Base-by-base conservation (phyloP, 2,888 invertebrate species). In the Arrhopalites spinosus region DNA sequence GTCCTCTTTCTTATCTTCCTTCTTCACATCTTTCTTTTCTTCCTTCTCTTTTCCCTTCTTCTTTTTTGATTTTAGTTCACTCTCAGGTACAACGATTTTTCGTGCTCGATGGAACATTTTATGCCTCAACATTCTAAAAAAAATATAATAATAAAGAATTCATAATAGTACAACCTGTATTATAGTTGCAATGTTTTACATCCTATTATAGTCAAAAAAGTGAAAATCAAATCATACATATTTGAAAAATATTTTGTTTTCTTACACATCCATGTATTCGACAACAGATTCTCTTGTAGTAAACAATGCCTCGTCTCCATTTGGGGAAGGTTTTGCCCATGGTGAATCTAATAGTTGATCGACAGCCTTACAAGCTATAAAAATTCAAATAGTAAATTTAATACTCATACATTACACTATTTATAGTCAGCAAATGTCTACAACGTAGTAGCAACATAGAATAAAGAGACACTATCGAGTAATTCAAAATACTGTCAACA, bases 71-170 rank as follows among this genome's bases (percentile, higher is more conserved):
- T 86, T 88, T 76, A 89, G 84, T 78, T 88, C 88, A 79, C 90
- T 90, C 84, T 92, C 92, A 78, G 89, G 89, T 5, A 92, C 91
- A 25, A 92, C 91, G 25, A 92, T 90, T 88, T 95, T 95, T 84
- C 93, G 92, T 81, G 96, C 98, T 82, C 98, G 91, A 87, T 98
- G 98, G 87, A 95, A 98, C 85, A 98, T 91, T 86, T 96, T 96
- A 87, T 96, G 96, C 84, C 92, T 88, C 82, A 98, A 86, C 93
- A 98, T 93, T 75, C 88, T 89, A 79, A 2, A 83, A 81, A 69
- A 76, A 74, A 59, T n/a, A n/a, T n/a, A n/a, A n/a, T n/a, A 63
- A 73, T 47, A 70, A 20, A 45, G n/a, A 61, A 70, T 8, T 20
- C 13, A 1, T 20, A 50, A 15, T 8, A 50, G 50, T 50, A 50